A percentile compares a stretch with the other conserved stretches of the same genome.
These are phyloP conservation scores for Sander vitreus DNA, from an alignment of 2,113 vertebrate species.

Conservation along the genomic window DNA sequence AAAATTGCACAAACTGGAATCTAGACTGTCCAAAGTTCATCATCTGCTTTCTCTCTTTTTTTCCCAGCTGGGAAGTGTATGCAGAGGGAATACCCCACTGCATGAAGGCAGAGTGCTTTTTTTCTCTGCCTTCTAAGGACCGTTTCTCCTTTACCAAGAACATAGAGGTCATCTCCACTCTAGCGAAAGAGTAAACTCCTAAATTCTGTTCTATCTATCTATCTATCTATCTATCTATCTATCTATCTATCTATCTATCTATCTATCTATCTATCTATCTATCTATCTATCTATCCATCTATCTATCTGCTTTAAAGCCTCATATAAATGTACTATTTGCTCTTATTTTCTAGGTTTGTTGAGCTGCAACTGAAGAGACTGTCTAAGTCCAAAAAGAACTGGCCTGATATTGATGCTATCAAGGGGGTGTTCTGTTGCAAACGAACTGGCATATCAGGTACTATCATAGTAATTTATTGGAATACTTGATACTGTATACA, in stretches of 20 bases:
- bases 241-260: too few relatives aligned
- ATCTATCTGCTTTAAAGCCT: neutral
- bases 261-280: too few relatives aligned
- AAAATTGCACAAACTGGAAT: neutral
- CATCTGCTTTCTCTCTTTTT: neutral
- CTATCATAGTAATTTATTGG: neutral
- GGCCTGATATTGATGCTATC: conserved; percentile 58
- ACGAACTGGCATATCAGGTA: conserved; percentile 58
- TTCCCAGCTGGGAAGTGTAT: conserved; percentile 66
- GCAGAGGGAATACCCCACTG: conserved; percentile 63
- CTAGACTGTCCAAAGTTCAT: neutral
- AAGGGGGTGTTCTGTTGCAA: conserved; percentile 60
- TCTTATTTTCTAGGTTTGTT: conserved; percentile 45
- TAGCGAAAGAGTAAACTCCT: conserved; percentile 38
- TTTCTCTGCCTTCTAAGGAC: conserved; percentile 60
- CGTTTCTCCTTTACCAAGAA: conserved; percentile 72
- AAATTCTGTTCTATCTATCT: neutral
- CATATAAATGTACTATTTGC: neutral
- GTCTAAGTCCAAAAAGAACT: conserved; percentile 2
- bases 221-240: neutral
- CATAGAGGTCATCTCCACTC: conserved; percentile 43
- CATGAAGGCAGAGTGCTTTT: conserved; percentile 15
- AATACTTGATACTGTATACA: neutral
- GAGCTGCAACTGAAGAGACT: conserved; percentile 67
- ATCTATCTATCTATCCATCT: too few relatives aligned